Conservation (phyloP, 2,797 vertebrate genomes). For the Yasuhikotakia modesta region DNA sequence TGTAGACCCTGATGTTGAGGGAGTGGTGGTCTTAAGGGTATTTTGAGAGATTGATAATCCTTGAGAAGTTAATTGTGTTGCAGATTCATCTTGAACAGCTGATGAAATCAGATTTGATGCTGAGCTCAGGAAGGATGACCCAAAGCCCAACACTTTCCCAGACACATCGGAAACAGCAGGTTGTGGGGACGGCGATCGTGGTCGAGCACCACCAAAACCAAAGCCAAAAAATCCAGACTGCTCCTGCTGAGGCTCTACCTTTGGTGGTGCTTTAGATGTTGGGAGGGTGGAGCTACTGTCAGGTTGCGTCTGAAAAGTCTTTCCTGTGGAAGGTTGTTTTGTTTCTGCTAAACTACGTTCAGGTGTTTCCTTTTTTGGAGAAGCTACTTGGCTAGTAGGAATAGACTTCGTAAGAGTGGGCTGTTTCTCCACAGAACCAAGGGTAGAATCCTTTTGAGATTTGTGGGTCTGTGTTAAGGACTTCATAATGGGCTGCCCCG, state of each 20-base stretch:
- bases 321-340: constrained; percentile 62
- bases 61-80: constrained; percentile 68
- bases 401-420: constrained; percentile 61
- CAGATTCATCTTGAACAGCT: constrained; percentile 79
- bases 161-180: constrained; percentile 74
- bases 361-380: constrained; percentile 32
- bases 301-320: constrained; percentile 61
- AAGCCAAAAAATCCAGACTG: constrained; percentile 55
- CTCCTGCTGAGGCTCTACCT: constrained; percentile 61
- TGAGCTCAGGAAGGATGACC: constrained; percentile 92
- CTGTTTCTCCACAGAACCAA: constrained; percentile 56
- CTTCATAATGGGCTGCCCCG: constrained; percentile 58
- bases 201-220: constrained; percentile 72
- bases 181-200: constrained; percentile 66
- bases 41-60: constrained; percentile 39
- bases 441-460: constrained; percentile 38
- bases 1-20: constrained; percentile 34
- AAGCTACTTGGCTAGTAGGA: constrained; percentile 54
- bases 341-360: constrained; percentile 33
- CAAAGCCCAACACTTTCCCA: constrained; percentile 93
- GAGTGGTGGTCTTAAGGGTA: constrained; percentile 36
- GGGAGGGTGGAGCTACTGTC: constrained; percentile 50
- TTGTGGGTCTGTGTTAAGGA: constrained; percentile 66
- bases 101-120: constrained; percentile 90
- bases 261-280: constrained; percentile 31